These are phyloP conservation scores for Gadus macrocephalus DNA, from an alignment of 2,113 vertebrate species.

Conservation along the genomic window DNA sequence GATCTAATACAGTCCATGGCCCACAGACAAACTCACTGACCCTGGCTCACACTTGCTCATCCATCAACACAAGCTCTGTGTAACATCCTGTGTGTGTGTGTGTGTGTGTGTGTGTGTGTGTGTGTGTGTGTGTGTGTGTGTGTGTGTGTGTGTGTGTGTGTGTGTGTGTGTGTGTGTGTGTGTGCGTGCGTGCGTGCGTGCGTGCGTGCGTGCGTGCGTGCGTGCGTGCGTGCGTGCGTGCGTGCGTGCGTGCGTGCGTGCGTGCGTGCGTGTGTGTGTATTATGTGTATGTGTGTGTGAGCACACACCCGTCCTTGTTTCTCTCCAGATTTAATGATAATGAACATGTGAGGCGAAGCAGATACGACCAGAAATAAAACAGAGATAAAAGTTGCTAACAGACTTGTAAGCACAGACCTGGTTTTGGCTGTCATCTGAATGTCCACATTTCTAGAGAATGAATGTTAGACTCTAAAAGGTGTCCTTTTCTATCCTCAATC, in stretches of 20 bases:
- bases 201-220: background rate
- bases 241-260: background rate
- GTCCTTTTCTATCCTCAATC: too few relatives aligned
- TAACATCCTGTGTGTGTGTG: background rate
- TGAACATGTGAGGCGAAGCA: conserved; percentile 17
- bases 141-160: background rate
- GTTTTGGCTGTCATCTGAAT: too few relatives aligned
- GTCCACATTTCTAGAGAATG: too few relatives aligned
- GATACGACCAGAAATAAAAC: conserved; percentile 7
- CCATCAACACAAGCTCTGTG: conserved; percentile 26
- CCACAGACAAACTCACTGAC: conserved; percentile 36
- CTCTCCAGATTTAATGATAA: conserved; percentile 25
- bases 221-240: conserved; percentile 1
- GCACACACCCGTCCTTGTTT: background rate
- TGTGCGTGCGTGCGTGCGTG: background rate
- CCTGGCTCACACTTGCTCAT: conserved; percentile 32
- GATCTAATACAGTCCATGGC: conserved; percentile 35
- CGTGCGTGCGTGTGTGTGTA: background rate
- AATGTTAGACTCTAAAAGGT: too few relatives aligned
- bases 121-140: background rate
- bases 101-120: conserved; percentile 1
- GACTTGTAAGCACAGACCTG: background rate
- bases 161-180: background rate
- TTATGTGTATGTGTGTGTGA: background rate
- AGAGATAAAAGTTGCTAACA: background rate